Evolutionary conservation across 2,888 invertebrate genomes (phyloP), one percentile per base, ranked within the genome.

Genomic region (Actias luna): DNA sequence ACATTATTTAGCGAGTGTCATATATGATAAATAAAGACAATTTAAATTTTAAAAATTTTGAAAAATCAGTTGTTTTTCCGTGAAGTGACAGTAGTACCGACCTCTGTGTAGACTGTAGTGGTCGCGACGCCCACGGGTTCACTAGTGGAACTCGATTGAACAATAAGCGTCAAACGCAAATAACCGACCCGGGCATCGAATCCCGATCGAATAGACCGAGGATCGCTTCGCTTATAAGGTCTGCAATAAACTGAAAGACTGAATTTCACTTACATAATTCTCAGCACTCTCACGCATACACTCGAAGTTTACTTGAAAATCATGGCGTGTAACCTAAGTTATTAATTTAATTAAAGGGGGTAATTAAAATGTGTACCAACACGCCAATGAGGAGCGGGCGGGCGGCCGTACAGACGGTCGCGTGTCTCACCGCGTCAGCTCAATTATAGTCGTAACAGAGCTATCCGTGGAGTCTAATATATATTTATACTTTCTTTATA

Each of bases 381-480:
- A 73, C 64, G 65, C 65, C 73, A 77, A 74, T 70, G 77, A 63
- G 70, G 70, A 69, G 60, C 66, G 64, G 63, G 64, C 69, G 63
- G 61, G 57, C 46, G 57, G 42, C 36, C 68, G 78, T 75, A 76
- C 79, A 74, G 76, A 74, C 61, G 67, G 75, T 79, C 79, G 82
- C 80, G 81, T 80, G 82, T 78, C 78, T 39, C 74, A 67, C 70
- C 71, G 65, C 60, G 72, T 73, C 55, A 29, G 29, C 76, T 82
- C 82, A 75, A 82, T 83, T 82, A 82, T 69, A 60, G 64, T 52
- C 29, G 31, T 59, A 10, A 29, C 16, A 39, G 25, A 14, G 50
- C n/a, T 5, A 35, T 10, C n/a, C 14, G 58, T 79, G 63, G 82
- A 81, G 78, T 62, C 42, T 68, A n/a, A 42, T 46, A 63, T 33